These are phyloP conservation scores for Tetranychus piercei DNA, from an alignment of 2,888 invertebrate species.

Conservation along the genomic window DNA sequence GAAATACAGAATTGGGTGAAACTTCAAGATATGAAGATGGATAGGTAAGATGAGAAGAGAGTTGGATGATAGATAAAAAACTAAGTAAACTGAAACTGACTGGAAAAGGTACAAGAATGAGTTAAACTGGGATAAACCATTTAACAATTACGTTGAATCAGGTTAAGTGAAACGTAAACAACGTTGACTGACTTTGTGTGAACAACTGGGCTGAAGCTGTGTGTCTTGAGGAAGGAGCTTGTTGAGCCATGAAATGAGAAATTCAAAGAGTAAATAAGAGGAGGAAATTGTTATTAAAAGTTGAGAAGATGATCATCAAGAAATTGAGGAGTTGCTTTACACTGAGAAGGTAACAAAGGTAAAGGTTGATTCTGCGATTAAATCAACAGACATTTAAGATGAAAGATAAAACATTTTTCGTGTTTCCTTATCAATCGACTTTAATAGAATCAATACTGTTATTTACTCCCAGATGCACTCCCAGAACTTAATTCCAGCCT, in stretches of 20 bases:
- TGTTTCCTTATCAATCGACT: background rate
- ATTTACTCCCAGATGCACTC: too few relatives aligned
- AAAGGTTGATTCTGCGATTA: background rate
- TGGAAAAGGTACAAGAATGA: too few relatives aligned
- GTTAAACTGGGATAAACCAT: background rate
- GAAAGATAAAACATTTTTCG: background rate
- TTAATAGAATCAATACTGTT: too few relatives aligned
- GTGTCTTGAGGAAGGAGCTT: background rate
- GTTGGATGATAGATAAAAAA: too few relatives aligned
- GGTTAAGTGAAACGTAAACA: background rate
- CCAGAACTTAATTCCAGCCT: too few relatives aligned
- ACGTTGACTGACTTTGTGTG: background rate
- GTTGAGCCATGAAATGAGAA: slow-evolving; percentile 1
- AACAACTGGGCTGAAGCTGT: background rate
- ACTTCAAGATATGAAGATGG: too few relatives aligned
- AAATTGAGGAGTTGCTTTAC: background rate
- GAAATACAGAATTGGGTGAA: too few relatives aligned
- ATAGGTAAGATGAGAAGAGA: too few relatives aligned
- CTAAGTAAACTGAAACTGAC: too few relatives aligned
- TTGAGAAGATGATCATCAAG: background rate
- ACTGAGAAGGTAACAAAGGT: background rate
- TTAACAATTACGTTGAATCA: background rate
- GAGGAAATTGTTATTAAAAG: background rate
- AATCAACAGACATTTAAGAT: background rate
- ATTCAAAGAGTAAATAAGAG: background rate